A percentile compares a stretch with the other conserved stretches of the same genome.
Evolutionary conservation across 2,888 invertebrate species (phyloP).

Genomic region (Taenaris catops): DNA sequence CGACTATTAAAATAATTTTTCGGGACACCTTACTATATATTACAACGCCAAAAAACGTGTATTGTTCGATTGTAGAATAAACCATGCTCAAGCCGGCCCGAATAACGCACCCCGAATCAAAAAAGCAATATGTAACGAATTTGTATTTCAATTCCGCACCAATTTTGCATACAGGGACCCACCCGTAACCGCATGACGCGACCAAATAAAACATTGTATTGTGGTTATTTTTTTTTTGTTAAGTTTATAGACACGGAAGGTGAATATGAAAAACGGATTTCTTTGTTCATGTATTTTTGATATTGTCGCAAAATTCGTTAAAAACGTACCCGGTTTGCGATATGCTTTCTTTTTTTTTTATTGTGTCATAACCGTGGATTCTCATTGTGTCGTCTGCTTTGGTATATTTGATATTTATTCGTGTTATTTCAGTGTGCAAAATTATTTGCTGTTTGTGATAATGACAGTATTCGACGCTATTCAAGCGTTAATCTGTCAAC

Average conservation of each 20-base stretch:
- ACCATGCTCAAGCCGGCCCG: slow-evolving; percentile 31
- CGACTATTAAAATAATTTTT: too few species aligned
- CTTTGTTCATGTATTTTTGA: slow-evolving; percentile 32
- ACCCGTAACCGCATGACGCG: slow-evolving; percentile 40
- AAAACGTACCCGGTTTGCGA: slow-evolving; percentile 33
- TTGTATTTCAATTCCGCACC: slow-evolving; percentile 79
- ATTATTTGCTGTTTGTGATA: too few species aligned
- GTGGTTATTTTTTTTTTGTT: slow-evolving; percentile 58
- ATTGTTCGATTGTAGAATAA: slow-evolving; percentile 43
- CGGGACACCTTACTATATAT: too few species aligned
- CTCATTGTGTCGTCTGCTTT: not conserved
- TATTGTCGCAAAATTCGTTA: slow-evolving; percentile 46
- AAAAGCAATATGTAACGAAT: slow-evolving; percentile 79
- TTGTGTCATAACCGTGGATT: too few species aligned
- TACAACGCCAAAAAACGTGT: too few species aligned
- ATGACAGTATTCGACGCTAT: too few species aligned
- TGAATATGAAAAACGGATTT: slow-evolving; percentile 62
- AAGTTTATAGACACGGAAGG: slow-evolving; percentile 53
- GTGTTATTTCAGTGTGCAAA: too few species aligned
- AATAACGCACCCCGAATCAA: slow-evolving; percentile 40
- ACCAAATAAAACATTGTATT: slow-evolving; percentile 65
- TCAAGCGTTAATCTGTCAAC: too few species aligned
- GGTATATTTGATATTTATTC: slow-evolving; percentile 2
- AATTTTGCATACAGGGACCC: slow-evolving; percentile 75
- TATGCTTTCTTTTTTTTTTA: slow-evolving; percentile 27